Percentiles rank a stretch among this genome's conserved stretches.
Conservation (phyloP, 2,888 invertebrate genomes). For the Hemithea aestivaria region DNA sequence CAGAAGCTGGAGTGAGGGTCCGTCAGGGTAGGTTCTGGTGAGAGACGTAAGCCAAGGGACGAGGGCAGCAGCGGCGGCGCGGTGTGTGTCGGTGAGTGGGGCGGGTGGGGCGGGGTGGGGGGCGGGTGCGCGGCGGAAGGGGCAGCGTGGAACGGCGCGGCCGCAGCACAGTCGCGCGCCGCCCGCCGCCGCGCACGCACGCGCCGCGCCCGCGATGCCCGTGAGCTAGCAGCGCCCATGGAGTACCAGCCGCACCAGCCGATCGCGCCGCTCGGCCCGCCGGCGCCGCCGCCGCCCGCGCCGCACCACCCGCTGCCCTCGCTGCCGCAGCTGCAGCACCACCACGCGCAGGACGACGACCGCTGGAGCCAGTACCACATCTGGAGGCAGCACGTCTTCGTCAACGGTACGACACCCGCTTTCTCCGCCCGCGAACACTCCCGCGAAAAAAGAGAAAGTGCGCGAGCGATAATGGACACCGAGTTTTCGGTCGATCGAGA, state of each 20-base stretch:
- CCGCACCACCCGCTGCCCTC: slow-evolving; percentile 82
- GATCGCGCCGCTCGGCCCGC: slow-evolving; percentile 79
- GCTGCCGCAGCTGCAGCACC: slow-evolving; percentile 81
- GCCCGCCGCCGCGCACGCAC: slow-evolving; percentile 51
- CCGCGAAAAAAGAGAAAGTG: slow-evolving; percentile 50
- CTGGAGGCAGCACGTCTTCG: slow-evolving; percentile 89
- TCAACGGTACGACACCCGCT: slow-evolving; percentile 88
- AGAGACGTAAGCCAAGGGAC: too few species aligned
- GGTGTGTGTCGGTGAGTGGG: slow-evolving; percentile 39
- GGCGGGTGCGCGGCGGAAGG: slow-evolving; percentile 31
- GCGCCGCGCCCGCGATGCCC: slow-evolving; percentile 54
- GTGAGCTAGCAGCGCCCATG: slow-evolving; percentile 60
- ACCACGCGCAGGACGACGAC: slow-evolving; percentile 80
- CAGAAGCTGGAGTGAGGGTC: too few species aligned
- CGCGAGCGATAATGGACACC: slow-evolving; percentile 52
- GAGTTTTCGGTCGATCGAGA: slow-evolving; percentile 58
- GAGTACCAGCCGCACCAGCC: slow-evolving; percentile 74
- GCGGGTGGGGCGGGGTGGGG: slow-evolving; percentile 28
- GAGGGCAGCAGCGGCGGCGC: too few species aligned
- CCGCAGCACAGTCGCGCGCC: slow-evolving; percentile 48
- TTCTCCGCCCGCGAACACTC: slow-evolving; percentile 37
- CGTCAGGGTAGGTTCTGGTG: too few species aligned
- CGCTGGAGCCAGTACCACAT: slow-evolving; percentile 88
- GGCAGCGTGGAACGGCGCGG: slow-evolving; percentile 26
- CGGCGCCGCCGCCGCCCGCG: slow-evolving; percentile 79